Evolutionary conservation across 2,797 vertebrate genomes (phyloP).

Genomic region (Borostomias antarcticus): DNA sequence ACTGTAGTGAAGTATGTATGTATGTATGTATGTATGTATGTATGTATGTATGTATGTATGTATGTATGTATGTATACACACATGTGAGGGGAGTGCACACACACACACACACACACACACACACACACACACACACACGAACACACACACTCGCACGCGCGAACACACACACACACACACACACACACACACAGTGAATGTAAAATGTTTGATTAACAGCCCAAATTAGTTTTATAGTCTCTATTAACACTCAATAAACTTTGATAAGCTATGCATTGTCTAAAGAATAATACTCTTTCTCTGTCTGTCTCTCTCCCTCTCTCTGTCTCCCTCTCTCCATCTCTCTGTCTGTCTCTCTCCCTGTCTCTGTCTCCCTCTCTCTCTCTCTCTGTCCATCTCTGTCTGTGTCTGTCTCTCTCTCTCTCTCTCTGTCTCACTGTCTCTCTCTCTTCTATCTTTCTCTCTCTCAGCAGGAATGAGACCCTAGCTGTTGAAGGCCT

Average conservation of each 20-base stretch:
- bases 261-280: slow-evolving; percentile 12
- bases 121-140: too few species aligned
- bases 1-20: too few species aligned
- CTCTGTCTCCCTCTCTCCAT: not conserved
- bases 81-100: too few species aligned
- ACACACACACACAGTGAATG: not conserved
- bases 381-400: slow-evolving; percentile 1
- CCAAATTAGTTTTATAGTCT: not conserved
- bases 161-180: not conserved
- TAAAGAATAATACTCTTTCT: not conserved
- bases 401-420: slow-evolving; percentile 54
- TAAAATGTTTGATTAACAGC: slow-evolving; percentile 32
- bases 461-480: slow-evolving; percentile 77
- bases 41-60: too few species aligned
- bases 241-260: slow-evolving; percentile 36
- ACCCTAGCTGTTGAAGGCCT: slow-evolving; percentile 60
- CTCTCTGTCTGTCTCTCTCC: slow-evolving; percentile 52
- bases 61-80: too few species aligned
- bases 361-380: slow-evolving; percentile 11
- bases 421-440: slow-evolving; percentile 15
- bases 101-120: not conserved
- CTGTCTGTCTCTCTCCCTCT: not conserved
- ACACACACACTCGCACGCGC: too few species aligned
- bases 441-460: slow-evolving; percentile 8
- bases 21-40: too few species aligned